A percentile compares a stretch with the other conserved stretches of the same genome.
Conservation (phyloP, 2,797 vertebrate species). For the Alca torda region DNA sequence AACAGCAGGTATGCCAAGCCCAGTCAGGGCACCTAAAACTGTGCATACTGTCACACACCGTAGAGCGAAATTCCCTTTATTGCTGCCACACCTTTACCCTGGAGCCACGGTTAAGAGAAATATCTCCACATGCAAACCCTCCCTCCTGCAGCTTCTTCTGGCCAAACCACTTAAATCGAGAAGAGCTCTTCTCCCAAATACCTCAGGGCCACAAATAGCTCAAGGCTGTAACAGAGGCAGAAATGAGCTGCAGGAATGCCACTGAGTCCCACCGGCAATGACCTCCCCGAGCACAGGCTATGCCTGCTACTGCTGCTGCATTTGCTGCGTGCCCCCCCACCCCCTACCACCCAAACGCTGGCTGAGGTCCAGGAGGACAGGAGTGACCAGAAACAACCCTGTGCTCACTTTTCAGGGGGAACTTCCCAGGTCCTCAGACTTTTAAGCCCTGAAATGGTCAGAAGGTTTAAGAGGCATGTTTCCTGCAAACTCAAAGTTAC, state of each 20-base stretch:
- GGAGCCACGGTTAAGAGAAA: not conserved
- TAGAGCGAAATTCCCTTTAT: not conserved
- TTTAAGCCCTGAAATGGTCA: not conserved
- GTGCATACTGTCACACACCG: not conserved
- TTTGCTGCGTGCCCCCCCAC: rapidly evolving
- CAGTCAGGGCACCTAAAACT: not conserved
- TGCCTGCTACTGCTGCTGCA: not conserved
- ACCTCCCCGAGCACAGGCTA: not conserved
- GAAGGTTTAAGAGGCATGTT: not conserved
- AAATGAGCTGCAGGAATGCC: not conserved
- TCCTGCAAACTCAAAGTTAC: not conserved
- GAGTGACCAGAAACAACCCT: not conserved
- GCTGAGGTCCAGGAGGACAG: not conserved
- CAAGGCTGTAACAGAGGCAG: not conserved
- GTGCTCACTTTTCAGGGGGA: not conserved
- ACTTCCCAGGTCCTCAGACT: not conserved
- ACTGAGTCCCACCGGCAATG: not conserved
- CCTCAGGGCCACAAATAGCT: not conserved
- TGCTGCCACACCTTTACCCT: not conserved
- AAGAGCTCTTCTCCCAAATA: not conserved
- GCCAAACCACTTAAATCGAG: not conserved
- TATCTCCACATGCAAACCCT: not conserved
- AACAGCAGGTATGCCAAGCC: not conserved
- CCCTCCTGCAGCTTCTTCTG: not conserved
- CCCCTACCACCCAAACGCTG: not conserved